phyloP scores from a whole-genome alignment of 2,888 invertebrate species.

The Lithosia quadra region DNA sequence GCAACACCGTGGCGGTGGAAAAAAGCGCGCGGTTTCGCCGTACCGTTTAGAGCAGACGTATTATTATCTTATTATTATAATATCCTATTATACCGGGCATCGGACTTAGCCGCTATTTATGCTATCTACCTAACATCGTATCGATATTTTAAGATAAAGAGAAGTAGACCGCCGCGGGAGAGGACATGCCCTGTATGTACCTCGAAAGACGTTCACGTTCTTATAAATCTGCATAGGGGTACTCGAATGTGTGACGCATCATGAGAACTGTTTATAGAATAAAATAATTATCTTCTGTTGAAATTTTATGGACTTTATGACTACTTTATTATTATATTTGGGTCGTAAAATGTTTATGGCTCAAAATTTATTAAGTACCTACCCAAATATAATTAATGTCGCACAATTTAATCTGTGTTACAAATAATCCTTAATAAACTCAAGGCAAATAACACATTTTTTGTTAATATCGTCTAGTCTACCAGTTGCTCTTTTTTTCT shows the following conservation, averaged over 20 bases:
- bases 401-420: constrained; percentile 39
- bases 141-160: constrained; percentile 36
- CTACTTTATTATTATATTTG: constrained; percentile 44
- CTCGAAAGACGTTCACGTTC: constrained; percentile 22
- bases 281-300: constrained; percentile 27
- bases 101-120: constrained; percentile 46
- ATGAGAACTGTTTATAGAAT: constrained; percentile 33
- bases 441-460: constrained; percentile 53
- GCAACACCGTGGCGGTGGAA: constrained; percentile 67
- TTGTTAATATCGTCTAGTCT: constrained; percentile 49
- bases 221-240: constrained; percentile 23
- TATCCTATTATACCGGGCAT: constrained; percentile 64
- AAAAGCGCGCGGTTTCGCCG: constrained; percentile 73
- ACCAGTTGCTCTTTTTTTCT: constrained; percentile 47
- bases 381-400: constrained; percentile 41
- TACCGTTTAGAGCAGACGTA: constrained; percentile 79
- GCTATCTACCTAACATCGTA: constrained; percentile 35
- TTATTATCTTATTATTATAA: constrained; percentile 84
- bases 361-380: constrained; percentile 46
- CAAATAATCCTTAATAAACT: constrained; percentile 39
- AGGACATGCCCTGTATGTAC: constrained; percentile 15
- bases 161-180: not conserved
- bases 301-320: constrained; percentile 44
- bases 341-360: constrained; percentile 44
- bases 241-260: constrained; percentile 32